A percentile compares a stretch with the other conserved stretches of the same genome.
phyloP scores from a whole-genome alignment of 2,888 invertebrate genomes.

The Papilio gigon region DNA sequence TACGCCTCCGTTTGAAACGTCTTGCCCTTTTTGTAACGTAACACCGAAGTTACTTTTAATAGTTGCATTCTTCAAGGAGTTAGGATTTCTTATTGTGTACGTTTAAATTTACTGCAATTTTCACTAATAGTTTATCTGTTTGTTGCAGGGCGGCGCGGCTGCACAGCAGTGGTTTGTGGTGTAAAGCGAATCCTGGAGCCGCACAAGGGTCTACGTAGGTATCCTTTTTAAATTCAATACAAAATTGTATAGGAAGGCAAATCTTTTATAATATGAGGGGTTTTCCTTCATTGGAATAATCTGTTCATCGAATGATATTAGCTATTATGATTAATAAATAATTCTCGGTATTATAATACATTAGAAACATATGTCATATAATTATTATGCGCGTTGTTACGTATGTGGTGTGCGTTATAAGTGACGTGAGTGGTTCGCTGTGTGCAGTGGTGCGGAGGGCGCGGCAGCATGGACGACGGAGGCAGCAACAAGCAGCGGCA shows the following conservation, averaged over 20 bases:
- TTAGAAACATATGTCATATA: background rate
- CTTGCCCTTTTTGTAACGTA: constrained; percentile 2
- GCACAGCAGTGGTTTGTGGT: constrained; percentile 61
- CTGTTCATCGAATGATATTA: background rate
- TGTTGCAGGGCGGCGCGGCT: constrained; percentile 74
- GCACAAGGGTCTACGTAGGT: constrained; percentile 68
- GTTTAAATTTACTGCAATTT: background rate
- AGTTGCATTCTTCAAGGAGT: background rate
- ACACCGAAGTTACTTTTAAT: background rate
- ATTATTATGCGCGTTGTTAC: background rate
- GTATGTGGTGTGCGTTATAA: background rate
- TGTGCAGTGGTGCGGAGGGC: constrained; percentile 74
- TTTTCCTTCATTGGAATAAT: constrained; percentile 1
- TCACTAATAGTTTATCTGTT: constrained; percentile 41
- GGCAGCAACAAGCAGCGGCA: constrained; percentile 87
- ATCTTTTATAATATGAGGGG: background rate
- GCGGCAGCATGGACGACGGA: constrained; percentile 87
- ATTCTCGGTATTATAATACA: constrained; percentile 10
- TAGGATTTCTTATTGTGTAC: background rate
- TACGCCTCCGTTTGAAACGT: constrained; percentile 2
- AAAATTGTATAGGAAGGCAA: background rate
- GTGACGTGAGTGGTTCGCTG: constrained; percentile 24
- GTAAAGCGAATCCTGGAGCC: constrained; percentile 76
- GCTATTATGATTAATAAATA: background rate
- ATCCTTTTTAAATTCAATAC: background rate